Evolutionary conservation across 2,888 invertebrate genomes (phyloP), one percentile per base, ranked within the genome.

Genomic region (Diarsia mendica): DNA sequence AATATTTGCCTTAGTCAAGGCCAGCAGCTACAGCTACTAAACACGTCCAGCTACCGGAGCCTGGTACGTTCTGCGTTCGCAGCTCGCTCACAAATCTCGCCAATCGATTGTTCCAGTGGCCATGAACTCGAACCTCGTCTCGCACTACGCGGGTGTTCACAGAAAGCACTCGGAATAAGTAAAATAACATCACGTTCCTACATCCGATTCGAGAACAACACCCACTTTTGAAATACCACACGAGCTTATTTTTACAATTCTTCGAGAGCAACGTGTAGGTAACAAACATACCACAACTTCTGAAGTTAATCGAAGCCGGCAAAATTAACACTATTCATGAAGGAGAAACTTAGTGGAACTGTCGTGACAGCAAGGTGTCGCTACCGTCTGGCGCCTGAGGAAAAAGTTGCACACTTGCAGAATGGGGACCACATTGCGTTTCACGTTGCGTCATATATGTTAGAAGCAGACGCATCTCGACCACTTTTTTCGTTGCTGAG

Each of bases 51-150:
- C 89, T 88, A 89, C 89, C 83, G 84, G 85, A 87, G 88, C 88
- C 87, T 85, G 85, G 82, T 86, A 78, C 88, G 87, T 81, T 84
- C 89, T 86, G 76, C 88, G 87, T 81, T 84, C 89, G 84, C 87
- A 88, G 77, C 85, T 88, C 86, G 89, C 82, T 81, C 90, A 90
- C 89, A 92, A 91, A 90, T 91, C 92, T 89, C 88, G 87, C 85
- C 92, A 92, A 94, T 94, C 94, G 94, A 95, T 96, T 95, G 93
- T 94, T 94, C 90, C 89, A 89, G 85, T 93, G 95, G 92, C 94
- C 95, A 91, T 95, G 95, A 95, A 95, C 95, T 91, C 93, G 79
- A 89, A 87, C 90, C 88, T 89, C 89, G 90, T 92, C 91, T 91
- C 85, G 83, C 87, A 85, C 80, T 85, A 81, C 80, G 71, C 80